Evolutionary conservation across 2,888 invertebrate species (phyloP).

Genomic region (Agonopterix arenella): DNA sequence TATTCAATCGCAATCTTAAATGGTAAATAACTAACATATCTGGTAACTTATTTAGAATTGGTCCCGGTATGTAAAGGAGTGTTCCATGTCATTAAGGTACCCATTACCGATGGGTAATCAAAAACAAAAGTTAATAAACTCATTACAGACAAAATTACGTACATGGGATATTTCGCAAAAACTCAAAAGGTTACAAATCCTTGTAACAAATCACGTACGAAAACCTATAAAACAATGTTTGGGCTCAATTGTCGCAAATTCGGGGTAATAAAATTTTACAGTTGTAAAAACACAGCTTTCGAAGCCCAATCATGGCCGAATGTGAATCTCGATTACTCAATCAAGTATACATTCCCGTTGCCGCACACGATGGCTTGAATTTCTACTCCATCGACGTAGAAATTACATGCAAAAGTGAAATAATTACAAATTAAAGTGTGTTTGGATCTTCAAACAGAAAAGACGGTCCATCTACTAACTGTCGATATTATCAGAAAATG

Average conservation of each 20-base stretch:
- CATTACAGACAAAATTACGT: constrained; percentile 41
- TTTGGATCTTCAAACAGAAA: too few relatives aligned
- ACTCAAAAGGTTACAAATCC: constrained; percentile 32
- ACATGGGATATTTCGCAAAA: constrained; percentile 29
- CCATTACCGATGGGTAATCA: too few relatives aligned
- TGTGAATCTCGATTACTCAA: constrained; percentile 23
- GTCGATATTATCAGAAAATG: too few relatives aligned
- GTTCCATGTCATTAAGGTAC: too few relatives aligned
- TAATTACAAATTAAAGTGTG: too few relatives aligned
- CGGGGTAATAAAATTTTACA: constrained; percentile 63
- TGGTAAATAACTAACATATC: too few relatives aligned
- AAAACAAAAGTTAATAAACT: constrained; percentile 19
- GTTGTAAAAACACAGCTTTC: constrained; percentile 26
- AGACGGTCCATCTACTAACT: too few relatives aligned
- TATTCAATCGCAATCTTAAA: too few relatives aligned
- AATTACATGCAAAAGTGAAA: too few relatives aligned
- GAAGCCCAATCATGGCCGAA: constrained; percentile 13
- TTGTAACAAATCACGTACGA: constrained; percentile 32
- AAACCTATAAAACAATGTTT: constrained; percentile 31
- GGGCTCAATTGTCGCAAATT: constrained; percentile 50
- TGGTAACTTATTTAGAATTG: too few relatives aligned
- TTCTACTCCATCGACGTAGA: too few relatives aligned
- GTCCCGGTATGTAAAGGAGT: too few relatives aligned
- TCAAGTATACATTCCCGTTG: constrained; percentile 3
- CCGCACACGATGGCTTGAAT: neutral